phyloP scores from a whole-genome alignment of 2,797 vertebrate genomes.

The Crenichthys baileyi region DNA sequence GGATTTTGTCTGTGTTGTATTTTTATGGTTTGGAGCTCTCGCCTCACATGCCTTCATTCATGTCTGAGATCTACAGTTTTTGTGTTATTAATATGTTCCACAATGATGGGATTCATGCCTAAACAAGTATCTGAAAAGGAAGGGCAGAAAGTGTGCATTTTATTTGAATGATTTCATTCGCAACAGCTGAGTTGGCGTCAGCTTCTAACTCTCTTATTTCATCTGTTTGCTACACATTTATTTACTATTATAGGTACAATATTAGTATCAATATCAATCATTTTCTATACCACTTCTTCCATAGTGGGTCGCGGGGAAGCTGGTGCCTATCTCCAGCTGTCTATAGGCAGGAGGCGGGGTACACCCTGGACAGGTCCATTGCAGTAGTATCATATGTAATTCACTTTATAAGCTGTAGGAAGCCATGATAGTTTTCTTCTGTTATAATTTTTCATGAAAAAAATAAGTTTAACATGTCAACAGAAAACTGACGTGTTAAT shows the following conservation, averaged over 20 bases:
- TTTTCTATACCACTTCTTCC: too few species aligned
- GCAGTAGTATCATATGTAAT: too few species aligned
- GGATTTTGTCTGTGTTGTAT: background rate
- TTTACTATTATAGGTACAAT: background rate
- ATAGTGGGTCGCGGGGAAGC: too few species aligned
- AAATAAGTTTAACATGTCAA: too few species aligned
- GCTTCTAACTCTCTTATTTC: background rate
- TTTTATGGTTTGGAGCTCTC: slow-evolving; percentile 8
- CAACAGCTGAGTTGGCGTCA: background rate
- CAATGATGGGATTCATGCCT: background rate
- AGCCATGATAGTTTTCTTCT: too few species aligned
- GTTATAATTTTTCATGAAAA: too few species aligned
- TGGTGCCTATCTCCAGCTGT: too few species aligned
- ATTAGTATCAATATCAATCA: background rate
- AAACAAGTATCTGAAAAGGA: background rate
- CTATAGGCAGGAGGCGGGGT: too few species aligned
- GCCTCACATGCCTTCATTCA: background rate
- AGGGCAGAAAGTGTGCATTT: background rate
- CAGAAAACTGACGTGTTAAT: too few species aligned
- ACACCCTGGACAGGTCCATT: too few species aligned
- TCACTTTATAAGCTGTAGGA: too few species aligned
- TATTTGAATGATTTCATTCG: background rate
- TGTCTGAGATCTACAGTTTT: background rate
- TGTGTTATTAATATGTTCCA: background rate
- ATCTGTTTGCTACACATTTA: background rate